Conservation (phyloP, 1,140 invertebrate species). For the Meloidogyne floridensis region DNA sequence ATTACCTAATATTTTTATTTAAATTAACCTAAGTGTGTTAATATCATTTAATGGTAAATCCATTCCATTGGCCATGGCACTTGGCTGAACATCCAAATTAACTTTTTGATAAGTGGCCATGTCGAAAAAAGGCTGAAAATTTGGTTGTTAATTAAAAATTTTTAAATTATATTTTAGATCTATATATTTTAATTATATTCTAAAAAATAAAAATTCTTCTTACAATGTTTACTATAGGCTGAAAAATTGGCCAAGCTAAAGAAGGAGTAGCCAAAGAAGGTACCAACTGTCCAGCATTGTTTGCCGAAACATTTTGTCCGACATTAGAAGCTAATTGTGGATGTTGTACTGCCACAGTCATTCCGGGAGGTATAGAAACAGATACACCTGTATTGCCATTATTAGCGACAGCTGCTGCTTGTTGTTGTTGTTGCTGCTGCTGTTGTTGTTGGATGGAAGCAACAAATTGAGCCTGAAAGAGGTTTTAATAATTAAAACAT, state of each 20-base stretch:
- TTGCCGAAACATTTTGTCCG: not conserved
- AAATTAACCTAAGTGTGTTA: slow-evolving; percentile 46
- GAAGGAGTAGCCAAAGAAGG: slow-evolving; percentile 23
- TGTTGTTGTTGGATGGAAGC: slow-evolving; percentile 25
- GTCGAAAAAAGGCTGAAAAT: slow-evolving; percentile 48
- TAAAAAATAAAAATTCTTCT: slow-evolving; percentile 2
- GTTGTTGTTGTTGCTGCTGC: slow-evolving; percentile 24
- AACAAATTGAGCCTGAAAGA: slow-evolving; percentile 22
- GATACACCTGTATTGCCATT: not conserved
- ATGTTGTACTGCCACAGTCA: slow-evolving; percentile 10
- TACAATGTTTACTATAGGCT: slow-evolving; percentile 32
- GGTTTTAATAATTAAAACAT: not conserved
- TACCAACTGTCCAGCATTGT: not conserved
- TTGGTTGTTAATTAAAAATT: slow-evolving; percentile 10
- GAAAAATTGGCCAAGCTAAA: slow-evolving; percentile 43
- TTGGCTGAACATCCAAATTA: slow-evolving; percentile 50
- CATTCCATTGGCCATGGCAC: slow-evolving; percentile 51
- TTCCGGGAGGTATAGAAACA: not conserved
- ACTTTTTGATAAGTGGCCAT: slow-evolving; percentile 51
- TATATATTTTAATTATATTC: too few relatives aligned
- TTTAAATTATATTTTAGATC: not conserved
- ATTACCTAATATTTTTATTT: not conserved
- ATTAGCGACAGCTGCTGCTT: slow-evolving; percentile 7
- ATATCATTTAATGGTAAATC: slow-evolving; percentile 55
- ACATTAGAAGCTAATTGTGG: not conserved